Base-by-base conservation (phyloP, 2,888 invertebrate genomes). In the Scaptomyza tumidula region DNA sequence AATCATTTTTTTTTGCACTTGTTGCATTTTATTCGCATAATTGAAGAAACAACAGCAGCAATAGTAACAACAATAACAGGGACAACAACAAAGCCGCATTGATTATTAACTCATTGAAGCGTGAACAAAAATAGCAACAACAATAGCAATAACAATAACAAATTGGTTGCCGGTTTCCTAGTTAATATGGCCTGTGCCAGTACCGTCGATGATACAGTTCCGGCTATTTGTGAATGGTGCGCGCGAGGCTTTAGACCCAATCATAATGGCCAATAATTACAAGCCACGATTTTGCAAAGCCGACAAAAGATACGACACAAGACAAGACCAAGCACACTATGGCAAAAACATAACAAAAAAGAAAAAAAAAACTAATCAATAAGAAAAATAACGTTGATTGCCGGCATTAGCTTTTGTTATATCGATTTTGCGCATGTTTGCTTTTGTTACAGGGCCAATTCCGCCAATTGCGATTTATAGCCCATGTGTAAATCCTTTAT, bases 201-300 rank as follows among this genome's bases (percentile, higher is more conserved):
- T 62, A 37, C 24, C 31, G 62, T 54, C 67, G 71, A 49, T 77
- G 78, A 39, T 75, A 62, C 61, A 84, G 83, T 84, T 84, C 86
- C 83, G 88, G 88, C 75, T 78, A 56, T 66, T 69, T 76, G 82
- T 86, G 86, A 82, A 80, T 67, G 81, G 76, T 48, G 61, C 37
- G 43, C 63, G 57, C 73, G 14, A 39, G 39, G 6, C 39, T 66
- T 74, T 66, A 73, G 81, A 68, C 66, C 71, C 77, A 76, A 79
- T 88, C 86, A 82, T 83, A 86, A 83, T 83, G 78, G 88, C 80
- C 75, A 84, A 84, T 84, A 84, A 84, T 84, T 84, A 83, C 88
- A 75, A 72, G 83, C 83, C 86, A 83, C 83, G 86, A 88, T 88
- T 86, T 87, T 70, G 86, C 79, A 75, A 41, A 81, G 73, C 73